Percentiles rank a stretch among this genome's conserved stretches.
These are phyloP conservation scores for Greenwoodochromis staneri DNA, from an alignment of 2,113 vertebrate genomes.

Conservation along the genomic window DNA sequence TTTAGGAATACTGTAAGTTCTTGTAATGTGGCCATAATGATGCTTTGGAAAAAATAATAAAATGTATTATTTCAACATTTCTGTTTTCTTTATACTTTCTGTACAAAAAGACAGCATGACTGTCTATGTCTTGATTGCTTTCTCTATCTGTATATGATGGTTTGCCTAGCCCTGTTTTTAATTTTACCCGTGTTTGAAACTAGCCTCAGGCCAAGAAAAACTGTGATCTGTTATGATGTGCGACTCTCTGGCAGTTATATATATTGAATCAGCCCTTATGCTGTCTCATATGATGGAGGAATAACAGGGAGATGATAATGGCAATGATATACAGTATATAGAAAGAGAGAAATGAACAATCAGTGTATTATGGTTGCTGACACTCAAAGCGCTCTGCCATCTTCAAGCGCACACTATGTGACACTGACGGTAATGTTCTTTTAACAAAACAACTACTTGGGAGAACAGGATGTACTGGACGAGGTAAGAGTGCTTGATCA, in stretches of 20 bases:
- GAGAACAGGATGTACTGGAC: background rate
- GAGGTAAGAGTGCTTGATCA: background rate
- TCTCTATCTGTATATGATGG: background rate
- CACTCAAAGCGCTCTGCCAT: background rate
- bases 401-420: background rate
- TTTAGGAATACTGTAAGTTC: background rate
- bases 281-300: background rate
- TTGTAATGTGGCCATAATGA: background rate
- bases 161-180: background rate
- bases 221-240: background rate
- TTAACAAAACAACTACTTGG: background rate
- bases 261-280: background rate
- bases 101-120: background rate
- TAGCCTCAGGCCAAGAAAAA: background rate
- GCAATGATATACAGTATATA: background rate
- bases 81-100: background rate
- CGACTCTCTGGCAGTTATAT: background rate
- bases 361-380: background rate
- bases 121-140: background rate
- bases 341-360: background rate
- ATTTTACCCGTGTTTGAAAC: background rate
- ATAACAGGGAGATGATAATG: background rate
- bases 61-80: background rate
- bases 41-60: background rate
- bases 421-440: background rate